Evolutionary conservation across 2,113 vertebrate species (phyloP), one percentile per base, ranked within the genome.

Genomic region (Gavialis gangeticus): DNA sequence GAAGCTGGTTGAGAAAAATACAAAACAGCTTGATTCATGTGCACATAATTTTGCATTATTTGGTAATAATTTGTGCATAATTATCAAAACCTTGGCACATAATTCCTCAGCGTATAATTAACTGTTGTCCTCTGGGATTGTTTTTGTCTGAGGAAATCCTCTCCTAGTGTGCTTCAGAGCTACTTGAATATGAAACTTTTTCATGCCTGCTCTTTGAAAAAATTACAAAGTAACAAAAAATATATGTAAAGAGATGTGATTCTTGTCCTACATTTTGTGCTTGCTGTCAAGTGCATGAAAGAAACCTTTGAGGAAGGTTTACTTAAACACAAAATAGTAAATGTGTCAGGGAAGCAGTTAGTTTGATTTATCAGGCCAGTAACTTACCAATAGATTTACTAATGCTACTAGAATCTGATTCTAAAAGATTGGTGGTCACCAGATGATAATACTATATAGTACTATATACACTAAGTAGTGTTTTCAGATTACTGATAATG

Each of bases 31-130:
- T 79, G 79, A 60, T 55, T 77, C 24, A 75, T 69, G 6, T 62
- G 19, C n/a, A 75, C 5, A 16, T 66, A 69, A 69, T 77, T 84
- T 84, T 86, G 25, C 6, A 0, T n/a, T 76, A 71, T 2, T 55
- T 79, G 14, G 4, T 71, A 87, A 76, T 6, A 92, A 60, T 4
- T 75, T 84, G 27, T 34, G 85, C 18, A 4, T 86, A 92, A 73
- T 79, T 94, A 28, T 93, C 82, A 87, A 59, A 66, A 80, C 59
- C 73, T 84, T 75, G 79, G 28, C 58, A 69, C 24, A 34, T 9
- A 85, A 3, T 60, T 85, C 28, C 14, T 87, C 30, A 21, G 9
- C 19, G n/a, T 90, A 27, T 78, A 90, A 88, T 66, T 75, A 84
- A 14, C 57, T 2, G 12, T 63, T 76, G 8, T 93, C 2, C 84